Percentiles rank a stretch among this genome's conserved stretches.
Evolutionary conservation across 2,113 vertebrate genomes (phyloP).

Genomic region (Ceyx cyanopectus): DNA sequence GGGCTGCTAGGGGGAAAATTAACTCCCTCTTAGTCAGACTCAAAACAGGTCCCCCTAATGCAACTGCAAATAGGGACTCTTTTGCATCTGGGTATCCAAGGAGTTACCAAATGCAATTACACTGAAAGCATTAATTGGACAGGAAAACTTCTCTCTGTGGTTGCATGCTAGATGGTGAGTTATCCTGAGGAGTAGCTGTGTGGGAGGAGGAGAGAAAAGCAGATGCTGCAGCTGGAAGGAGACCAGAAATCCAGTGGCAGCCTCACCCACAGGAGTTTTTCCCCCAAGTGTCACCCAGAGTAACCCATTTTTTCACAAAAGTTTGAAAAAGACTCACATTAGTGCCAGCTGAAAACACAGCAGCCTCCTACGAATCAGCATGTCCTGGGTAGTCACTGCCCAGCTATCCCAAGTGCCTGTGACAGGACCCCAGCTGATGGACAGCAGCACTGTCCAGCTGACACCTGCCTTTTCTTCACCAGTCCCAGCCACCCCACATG

Average conservation of each 20-base stretch:
- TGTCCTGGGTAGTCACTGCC: not conserved
- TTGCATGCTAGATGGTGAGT: not conserved
- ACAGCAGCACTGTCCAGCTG: not conserved
- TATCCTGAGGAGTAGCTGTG: not conserved
- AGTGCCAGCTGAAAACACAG: not conserved
- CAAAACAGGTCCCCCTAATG: not conserved
- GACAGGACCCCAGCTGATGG: not conserved
- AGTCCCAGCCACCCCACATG: rapidly evolving
- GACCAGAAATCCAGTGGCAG: not conserved
- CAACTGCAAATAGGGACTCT: not conserved
- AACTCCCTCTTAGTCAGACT: not conserved
- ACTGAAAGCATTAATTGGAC: not conserved
- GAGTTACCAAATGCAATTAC: not conserved
- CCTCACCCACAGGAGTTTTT: not conserved
- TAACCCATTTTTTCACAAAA: not conserved
- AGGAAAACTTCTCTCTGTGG: not conserved
- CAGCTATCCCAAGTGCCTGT: rapidly evolving
- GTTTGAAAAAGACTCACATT: not conserved
- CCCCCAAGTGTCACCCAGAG: no score
- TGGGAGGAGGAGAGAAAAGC: not conserved
- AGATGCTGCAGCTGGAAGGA: not conserved
- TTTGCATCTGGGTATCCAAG: rapidly evolving
- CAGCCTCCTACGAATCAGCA: not conserved
- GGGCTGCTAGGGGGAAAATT: not conserved
- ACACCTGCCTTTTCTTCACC: not conserved